These are phyloP conservation scores for Gymnothorax javanicus DNA, from an alignment of 2,797 vertebrate species.

Conservation along the genomic window DNA sequence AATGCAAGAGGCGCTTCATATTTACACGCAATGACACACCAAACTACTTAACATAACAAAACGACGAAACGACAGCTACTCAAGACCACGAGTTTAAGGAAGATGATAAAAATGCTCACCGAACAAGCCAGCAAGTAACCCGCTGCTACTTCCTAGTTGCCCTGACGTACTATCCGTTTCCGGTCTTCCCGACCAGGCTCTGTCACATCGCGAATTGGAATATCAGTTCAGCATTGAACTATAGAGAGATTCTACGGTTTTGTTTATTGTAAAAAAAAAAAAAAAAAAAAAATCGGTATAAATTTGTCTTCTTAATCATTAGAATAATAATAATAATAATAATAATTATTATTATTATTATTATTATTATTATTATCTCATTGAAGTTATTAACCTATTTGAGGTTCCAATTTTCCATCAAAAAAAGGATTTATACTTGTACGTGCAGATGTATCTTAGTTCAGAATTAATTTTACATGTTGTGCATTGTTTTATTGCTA, in stretches of 20 bases:
- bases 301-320: not conserved
- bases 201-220: not conserved
- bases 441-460: not conserved
- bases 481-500: slow-evolving; percentile 6
- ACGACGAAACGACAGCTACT: not conserved
- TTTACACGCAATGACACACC: not conserved
- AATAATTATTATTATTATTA: not conserved
- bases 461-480: not conserved
- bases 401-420: not conserved
- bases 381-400: not conserved
- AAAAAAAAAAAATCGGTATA: not conserved
- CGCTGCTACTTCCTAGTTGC: not conserved
- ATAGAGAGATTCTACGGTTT: not conserved
- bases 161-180: slow-evolving; percentile 9
- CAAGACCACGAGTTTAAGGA: too few relatives aligned
- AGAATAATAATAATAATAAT: slow-evolving; percentile 8
- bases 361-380: not conserved
- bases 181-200: not conserved
- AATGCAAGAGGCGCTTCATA: not conserved
- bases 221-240: not conserved
- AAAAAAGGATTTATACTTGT: not conserved
- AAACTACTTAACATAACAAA: not conserved
- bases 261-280: not conserved
- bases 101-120: too few relatives aligned
- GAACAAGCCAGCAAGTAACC: not conserved